These are phyloP conservation scores for Antennarius striatus DNA, from an alignment of 2,113 vertebrate genomes.

Conservation along the genomic window DNA sequence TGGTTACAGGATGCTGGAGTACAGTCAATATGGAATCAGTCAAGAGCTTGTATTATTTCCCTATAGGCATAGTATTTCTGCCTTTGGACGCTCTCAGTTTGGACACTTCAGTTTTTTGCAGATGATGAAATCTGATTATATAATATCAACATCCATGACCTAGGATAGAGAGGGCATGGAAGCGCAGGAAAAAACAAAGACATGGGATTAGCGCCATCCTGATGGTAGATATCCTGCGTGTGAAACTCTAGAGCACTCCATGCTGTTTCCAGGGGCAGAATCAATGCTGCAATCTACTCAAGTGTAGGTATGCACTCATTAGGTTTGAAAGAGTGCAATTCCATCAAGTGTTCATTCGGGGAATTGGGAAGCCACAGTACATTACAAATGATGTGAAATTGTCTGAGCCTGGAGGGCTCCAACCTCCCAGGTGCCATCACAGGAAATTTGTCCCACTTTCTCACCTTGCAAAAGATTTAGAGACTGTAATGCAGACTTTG, in stretches of 20 bases:
- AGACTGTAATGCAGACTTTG: constrained; percentile 58
- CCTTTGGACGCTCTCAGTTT: neutral
- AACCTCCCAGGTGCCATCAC: constrained; percentile 62
- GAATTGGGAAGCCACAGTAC: constrained; percentile 50
- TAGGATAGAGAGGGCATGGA: neutral
- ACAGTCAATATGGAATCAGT: neutral
- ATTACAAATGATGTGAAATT: constrained; percentile 64
- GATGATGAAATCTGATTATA: no score
- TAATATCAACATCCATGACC: neutral
- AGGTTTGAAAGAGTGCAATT: constrained; percentile 64
- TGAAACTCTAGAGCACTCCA: constrained; percentile 53
- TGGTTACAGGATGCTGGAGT: neutral
- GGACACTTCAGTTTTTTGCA: neutral
- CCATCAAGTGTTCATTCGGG: constrained; percentile 70
- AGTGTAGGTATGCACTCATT: constrained; percentile 64
- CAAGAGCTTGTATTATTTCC: neutral
- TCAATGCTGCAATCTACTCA: constrained; percentile 71
- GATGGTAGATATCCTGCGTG: neutral
- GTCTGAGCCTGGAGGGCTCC: constrained; percentile 56
- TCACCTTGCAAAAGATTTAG: constrained; percentile 44
- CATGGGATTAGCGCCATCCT: constrained; percentile 5
- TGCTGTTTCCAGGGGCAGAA: constrained; percentile 52
- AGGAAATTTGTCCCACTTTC: constrained; percentile 72
- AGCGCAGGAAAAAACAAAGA: constrained; percentile 4
- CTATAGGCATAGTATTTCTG: neutral